Base-by-base conservation (phyloP, 2,113 vertebrate genomes). In the Danionella cerebrum region DNA sequence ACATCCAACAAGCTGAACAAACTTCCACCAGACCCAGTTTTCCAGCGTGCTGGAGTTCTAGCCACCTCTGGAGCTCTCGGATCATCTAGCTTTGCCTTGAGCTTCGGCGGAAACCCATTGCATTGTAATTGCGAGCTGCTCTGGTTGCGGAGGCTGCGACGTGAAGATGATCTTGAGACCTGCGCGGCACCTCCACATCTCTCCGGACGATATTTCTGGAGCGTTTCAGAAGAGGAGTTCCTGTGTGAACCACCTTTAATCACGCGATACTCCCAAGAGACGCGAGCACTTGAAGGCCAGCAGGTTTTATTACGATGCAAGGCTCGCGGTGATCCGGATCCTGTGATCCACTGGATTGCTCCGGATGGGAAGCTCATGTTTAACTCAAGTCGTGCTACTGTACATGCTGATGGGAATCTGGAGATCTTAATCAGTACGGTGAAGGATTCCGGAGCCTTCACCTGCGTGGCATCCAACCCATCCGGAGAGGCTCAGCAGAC, bases 1-100 rank as follows among this genome's bases (percentile, higher is more conserved):
- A 99, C 96, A 0, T 99, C 96, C 33, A 99, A 99, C 82, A 99
- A 99, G 80, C 87, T 99, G 59, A 94, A 98, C 84, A 99, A 98
- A 86, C 91, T 99, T 16, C 96, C 96, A 0, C 96, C 96, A 18
- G 96, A 99, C 27, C 96, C 96, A 1, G 89, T 99, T 65, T 99
- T 99, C 81, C 93, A 94, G 82, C 84, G 94, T 58, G 96, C 95
- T 6, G 95, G 95, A 66, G 94, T 95, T 48, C 77, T 99, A 65
- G 95, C 93, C 73, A 97, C 92, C 64, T 97, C 95, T 44, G 95
- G 93, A 69, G 92, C 91, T 73, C 90, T 97, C 86, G 95, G 89
- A 35, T 91, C 95, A 1, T 78, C 85, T 0, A 93, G 90, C 0
- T 98, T 99, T 3, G 96, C 94, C 0, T 69, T 99, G 78, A 98